Evolutionary conservation across 1,140 invertebrate genomes (phyloP).

Genomic region (Pararge aegeria): DNA sequence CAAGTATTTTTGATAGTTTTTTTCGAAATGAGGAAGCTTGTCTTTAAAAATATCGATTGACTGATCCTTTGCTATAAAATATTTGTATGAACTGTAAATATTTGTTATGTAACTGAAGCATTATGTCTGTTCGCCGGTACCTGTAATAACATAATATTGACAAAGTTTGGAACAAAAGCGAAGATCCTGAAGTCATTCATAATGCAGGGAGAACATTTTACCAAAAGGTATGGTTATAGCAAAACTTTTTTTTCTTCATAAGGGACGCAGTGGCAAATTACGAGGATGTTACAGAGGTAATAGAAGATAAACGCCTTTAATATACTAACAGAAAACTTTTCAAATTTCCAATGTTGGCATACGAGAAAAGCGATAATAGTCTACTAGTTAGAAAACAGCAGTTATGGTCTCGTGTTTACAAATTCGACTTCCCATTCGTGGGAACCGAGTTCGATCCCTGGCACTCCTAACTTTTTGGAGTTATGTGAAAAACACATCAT

Average conservation of each 20-base stretch:
- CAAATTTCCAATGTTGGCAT: too few relatives aligned
- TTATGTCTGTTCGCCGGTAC: not conserved
- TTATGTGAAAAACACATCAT: too few relatives aligned
- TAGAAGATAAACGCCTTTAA: not conserved
- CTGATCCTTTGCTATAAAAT: not conserved
- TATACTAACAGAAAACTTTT: too few relatives aligned
- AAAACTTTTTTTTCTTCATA: not conserved
- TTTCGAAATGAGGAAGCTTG: too few relatives aligned
- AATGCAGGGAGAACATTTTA: not conserved
- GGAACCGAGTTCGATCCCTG: too few relatives aligned
- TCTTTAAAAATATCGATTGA: too few relatives aligned
- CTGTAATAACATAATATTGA: not conserved
- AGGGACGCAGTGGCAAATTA: not conserved
- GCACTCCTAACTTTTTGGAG: too few relatives aligned
- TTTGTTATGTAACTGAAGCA: not conserved
- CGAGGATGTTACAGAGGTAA: not conserved
- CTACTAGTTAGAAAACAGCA: too few relatives aligned
- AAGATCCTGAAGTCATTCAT: not conserved
- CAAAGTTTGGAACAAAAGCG: not conserved
- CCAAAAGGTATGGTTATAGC: not conserved
- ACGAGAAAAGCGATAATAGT: too few relatives aligned
- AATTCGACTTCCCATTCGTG: too few relatives aligned
- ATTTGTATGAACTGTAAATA: not conserved
- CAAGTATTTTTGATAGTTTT: too few relatives aligned
- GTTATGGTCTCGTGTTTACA: too few relatives aligned